These are phyloP conservation scores for Vanessa cardui DNA, from an alignment of 2,888 invertebrate species.

Conservation along the genomic window DNA sequence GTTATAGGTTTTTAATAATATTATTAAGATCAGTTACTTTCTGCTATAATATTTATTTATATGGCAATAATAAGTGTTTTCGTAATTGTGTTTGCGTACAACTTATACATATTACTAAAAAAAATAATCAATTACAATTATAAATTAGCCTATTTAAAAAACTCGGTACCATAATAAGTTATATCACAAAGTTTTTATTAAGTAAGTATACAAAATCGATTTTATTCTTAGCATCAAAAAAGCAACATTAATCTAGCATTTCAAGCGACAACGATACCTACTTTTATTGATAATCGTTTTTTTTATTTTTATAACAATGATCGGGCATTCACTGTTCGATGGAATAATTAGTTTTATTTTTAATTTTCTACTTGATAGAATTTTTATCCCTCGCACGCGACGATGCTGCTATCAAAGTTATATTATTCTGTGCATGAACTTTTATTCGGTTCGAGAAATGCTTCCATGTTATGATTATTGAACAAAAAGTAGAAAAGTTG, in stretches of 20 bases:
- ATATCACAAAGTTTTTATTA: background rate
- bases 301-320: slow-evolving; percentile 15
- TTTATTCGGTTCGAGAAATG: slow-evolving; percentile 39
- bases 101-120: too few species aligned
- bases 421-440: slow-evolving; percentile 12
- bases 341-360: slow-evolving; percentile 19
- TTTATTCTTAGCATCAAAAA: background rate
- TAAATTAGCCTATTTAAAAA: background rate
- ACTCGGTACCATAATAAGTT: background rate
- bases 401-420: slow-evolving; percentile 8
- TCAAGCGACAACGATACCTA: slow-evolving; percentile 7
- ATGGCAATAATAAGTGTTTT: too few species aligned
- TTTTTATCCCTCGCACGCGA: slow-evolving; percentile 12
- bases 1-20: background rate
- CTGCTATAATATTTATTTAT: too few species aligned
- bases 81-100: too few species aligned
- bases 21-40: background rate
- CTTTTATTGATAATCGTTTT: slow-evolving; percentile 20
- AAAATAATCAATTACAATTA: too few species aligned
- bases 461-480: slow-evolving; percentile 79
- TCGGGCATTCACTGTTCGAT: slow-evolving; percentile 14
- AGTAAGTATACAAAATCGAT: background rate
- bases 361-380: slow-evolving; percentile 16
- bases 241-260: slow-evolving; percentile 8
- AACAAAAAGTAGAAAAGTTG: slow-evolving; percentile 82